phyloP scores from a whole-genome alignment of 2,113 vertebrate genomes.

The Coptodon rendalli region DNA sequence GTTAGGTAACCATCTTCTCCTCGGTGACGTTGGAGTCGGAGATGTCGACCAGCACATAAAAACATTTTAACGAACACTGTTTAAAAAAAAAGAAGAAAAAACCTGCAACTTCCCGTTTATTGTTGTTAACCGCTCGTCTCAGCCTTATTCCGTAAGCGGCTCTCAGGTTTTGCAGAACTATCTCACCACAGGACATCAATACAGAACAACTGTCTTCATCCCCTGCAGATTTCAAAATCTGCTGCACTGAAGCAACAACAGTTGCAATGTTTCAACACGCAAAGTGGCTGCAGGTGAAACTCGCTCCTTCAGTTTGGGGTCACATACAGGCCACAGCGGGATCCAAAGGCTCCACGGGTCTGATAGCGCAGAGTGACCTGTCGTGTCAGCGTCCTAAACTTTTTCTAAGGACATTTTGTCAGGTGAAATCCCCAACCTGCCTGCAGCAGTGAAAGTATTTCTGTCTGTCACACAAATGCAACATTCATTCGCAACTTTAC shows the following conservation, averaged over 20 bases:
- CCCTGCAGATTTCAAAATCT: slow-evolving; percentile 39
- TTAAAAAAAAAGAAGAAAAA: not conserved
- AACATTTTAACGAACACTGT: not conserved
- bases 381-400: not conserved
- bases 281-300: not conserved
- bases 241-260: slow-evolving; percentile 22
- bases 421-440: not conserved
- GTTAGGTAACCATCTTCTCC: slow-evolving; percentile 3
- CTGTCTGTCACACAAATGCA: not conserved
- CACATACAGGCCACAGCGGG: not conserved
- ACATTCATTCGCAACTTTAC: not conserved
- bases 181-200: slow-evolving; percentile 42
- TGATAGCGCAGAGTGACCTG: fast-evolving
- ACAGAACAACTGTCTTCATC: slow-evolving; percentile 23
- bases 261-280: slow-evolving; percentile 17
- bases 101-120: slow-evolving; percentile 33
- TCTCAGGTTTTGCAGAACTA: slow-evolving; percentile 55
- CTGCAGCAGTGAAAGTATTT: not conserved
- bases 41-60: not conserved
- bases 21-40: not conserved
- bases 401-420: not conserved
- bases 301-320: not conserved
- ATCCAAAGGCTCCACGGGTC: not conserved
- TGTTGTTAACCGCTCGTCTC: not conserved
- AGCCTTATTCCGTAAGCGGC: slow-evolving; percentile 24